A percentile compares a stretch with the other conserved stretches of the same genome.
phyloP scores from a whole-genome alignment of 1,140 invertebrate species.

The Cyrtorhinus lividipennis region DNA sequence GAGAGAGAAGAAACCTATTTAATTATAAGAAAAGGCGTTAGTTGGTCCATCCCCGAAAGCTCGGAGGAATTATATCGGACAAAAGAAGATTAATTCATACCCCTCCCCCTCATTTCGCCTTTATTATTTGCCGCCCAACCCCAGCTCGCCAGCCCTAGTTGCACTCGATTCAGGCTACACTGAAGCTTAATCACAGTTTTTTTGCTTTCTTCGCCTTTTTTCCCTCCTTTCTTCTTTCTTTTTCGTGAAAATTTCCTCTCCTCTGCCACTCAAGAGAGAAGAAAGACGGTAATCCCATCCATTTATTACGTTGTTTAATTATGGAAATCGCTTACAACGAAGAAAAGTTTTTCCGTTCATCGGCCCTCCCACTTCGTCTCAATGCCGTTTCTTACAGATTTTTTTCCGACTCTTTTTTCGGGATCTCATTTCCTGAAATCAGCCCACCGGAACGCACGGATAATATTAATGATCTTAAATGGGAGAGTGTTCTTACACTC shows the following conservation, averaged over 20 bases:
- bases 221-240: neutral
- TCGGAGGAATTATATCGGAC: conserved; percentile 3
- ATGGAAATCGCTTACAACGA: conserved; percentile 4
- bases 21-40: conserved; percentile 6
- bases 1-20: neutral
- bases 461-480: neutral
- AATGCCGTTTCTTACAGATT: neutral
- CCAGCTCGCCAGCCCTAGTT: neutral
- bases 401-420: neutral
- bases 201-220: neutral
- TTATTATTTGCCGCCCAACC: neutral
- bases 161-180: neutral
- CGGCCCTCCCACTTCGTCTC: neutral
- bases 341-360: neutral
- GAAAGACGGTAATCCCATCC: conserved; percentile 7
- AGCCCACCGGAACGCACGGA: neutral
- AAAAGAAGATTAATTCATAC: conserved; percentile 6
- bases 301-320: conserved; percentile 10
- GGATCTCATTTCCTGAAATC: conserved; percentile 8
- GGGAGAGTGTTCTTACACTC: neutral
- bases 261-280: neutral
- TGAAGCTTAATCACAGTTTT: conserved; percentile 3
- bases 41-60: neutral
- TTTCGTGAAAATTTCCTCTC: neutral
- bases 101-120: neutral